phyloP scores from a whole-genome alignment of 2,113 vertebrate genomes.

The Dipodomys spectabilis region DNA sequence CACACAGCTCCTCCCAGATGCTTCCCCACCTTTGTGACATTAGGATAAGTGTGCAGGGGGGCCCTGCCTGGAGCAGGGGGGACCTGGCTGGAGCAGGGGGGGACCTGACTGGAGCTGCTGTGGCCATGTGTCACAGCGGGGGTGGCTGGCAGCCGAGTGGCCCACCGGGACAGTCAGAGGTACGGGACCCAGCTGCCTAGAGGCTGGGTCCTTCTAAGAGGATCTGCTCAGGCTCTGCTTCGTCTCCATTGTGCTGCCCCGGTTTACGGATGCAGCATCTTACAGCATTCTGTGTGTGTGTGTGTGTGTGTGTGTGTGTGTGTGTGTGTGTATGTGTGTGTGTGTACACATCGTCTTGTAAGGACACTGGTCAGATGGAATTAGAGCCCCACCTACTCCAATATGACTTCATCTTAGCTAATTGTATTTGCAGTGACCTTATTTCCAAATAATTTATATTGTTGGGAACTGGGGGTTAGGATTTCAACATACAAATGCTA shows the following conservation, averaged over 20 bases:
- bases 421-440: too few species aligned
- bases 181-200: fast-evolving
- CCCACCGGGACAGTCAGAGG: neutral
- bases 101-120: neutral
- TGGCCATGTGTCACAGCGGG: fast-evolving
- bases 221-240: too few species aligned
- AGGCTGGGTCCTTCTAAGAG: fast-evolving
- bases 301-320: neutral
- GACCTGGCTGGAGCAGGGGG: too few species aligned
- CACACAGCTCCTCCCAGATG: neutral
- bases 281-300: fast-evolving
- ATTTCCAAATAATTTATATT: neutral
- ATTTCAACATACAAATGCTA: fast-evolving
- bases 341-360: too few species aligned
- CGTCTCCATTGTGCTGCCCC: neutral
- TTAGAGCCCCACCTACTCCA: fast-evolving
- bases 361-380: fast-evolving
- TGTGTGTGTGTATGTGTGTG: neutral
- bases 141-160: neutral
- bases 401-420: neutral
- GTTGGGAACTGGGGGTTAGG: neutral
- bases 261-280: fast-evolving
- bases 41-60: too few species aligned
- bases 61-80: too few species aligned
- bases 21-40: too few species aligned